Conservation (phyloP, 2,888 invertebrate genomes). For the Cryptophagus acutangulus region DNA sequence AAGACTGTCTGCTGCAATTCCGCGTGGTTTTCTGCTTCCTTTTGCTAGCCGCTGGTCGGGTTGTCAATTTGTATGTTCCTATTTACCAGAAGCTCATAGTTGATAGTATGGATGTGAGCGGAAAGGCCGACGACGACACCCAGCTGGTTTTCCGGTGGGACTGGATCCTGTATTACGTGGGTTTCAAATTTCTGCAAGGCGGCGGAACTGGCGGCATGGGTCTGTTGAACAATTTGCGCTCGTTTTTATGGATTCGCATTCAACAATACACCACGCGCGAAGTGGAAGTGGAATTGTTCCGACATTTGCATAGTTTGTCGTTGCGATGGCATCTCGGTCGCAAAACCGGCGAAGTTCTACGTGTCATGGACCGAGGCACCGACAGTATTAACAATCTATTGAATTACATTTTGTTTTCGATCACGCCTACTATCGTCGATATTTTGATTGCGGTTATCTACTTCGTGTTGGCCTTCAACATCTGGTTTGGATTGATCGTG, state of each 20-base stretch:
- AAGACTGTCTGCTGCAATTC: conserved; percentile 69
- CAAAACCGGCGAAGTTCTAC: conserved; percentile 94
- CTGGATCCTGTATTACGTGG: conserved; percentile 78
- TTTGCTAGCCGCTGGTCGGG: conserved; percentile 72
- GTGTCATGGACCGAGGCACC: conserved; percentile 96
- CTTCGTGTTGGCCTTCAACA: conserved; percentile 83
- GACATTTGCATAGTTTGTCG: conserved; percentile 85
- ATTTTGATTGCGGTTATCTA: conserved; percentile 86
- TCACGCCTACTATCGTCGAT: conserved; percentile 87
- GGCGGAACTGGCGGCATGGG: conserved; percentile 93
- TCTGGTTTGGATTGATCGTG: conserved; percentile 93
- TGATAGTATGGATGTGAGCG: conserved; percentile 60
- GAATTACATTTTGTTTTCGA: conserved; percentile 88
- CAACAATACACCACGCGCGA: conserved; percentile 94
- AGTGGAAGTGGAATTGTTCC: conserved; percentile 80
- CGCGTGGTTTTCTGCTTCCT: conserved; percentile 77
- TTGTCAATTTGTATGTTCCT: conserved; percentile 87
- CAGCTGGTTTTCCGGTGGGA: conserved; percentile 77
- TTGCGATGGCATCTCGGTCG: conserved; percentile 91
- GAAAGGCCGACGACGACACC: background rate
- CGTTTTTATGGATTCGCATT: conserved; percentile 91
- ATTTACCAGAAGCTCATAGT: conserved; percentile 86
- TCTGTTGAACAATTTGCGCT: conserved; percentile 82
- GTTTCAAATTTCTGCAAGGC: conserved; percentile 90
- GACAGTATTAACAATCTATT: conserved; percentile 92